Evolutionary conservation across 2,888 invertebrate species (phyloP), one percentile per base, ranked within the genome.

Genomic region (Coenonympha arcania): DNA sequence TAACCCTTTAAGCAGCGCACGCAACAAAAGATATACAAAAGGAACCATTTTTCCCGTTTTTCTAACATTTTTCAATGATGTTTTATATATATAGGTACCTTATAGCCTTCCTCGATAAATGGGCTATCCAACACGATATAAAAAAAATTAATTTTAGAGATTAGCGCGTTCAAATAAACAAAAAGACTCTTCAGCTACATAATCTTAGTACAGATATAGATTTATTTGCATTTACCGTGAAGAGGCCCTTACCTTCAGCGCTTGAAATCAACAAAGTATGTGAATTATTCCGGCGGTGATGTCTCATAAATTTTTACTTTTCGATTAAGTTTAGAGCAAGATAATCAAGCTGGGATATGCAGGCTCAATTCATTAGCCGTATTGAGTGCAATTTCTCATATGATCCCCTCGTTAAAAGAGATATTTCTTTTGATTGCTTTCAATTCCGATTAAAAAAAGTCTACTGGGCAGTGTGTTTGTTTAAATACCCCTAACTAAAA

Each of bases 281-380:
- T 65, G 71, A 71, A 69, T 73, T 68, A 72, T 73, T 74, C 69
- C 65, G 28, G 62, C 62, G 56, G 62, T 69, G 73, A 73, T 64
- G 66, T 73, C 66, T 65, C 71, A 73, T 75, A 66, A 71, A 69
- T 70, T 74, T 69, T 71, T 66, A 66, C 61, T 58, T 63, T 75
- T 73, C 69, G 68, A 74, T 76, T 76, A 75, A 67, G 65, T 63
- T 68, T 62, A 66, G 66, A 63, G 62, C 61, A 59, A 58, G 63
- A 62, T 75, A 73, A 73, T 70, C 66, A 70, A 69, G 55, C 54
- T 47, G 46, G 59, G 50, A 50, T 53, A 48, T 58, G 33, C 18
- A 54, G 52, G 39, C 55, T 56, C 41, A 63, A 68, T 71, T 70
- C 67, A 71, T 69, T 64, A 63, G 58, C 20, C 8, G 31, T 30